phyloP scores from a whole-genome alignment of 2,113 vertebrate genomes.

The Amphiprion ocellaris region DNA sequence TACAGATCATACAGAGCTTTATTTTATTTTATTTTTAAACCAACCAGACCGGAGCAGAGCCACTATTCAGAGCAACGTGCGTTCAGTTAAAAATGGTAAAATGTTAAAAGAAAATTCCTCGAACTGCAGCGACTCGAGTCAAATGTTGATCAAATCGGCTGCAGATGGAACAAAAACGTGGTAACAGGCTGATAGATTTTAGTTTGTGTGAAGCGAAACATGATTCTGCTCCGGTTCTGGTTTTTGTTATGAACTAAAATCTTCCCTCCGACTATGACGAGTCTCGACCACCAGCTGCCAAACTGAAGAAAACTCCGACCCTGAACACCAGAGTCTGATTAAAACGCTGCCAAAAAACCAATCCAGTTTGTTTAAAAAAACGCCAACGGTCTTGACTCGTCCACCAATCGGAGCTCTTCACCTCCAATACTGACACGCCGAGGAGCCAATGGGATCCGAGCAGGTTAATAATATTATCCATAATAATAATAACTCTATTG shows the following conservation, averaged over 20 bases:
- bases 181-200: background rate
- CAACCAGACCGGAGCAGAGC: constrained; percentile 39
- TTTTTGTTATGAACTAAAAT: constrained; percentile 37
- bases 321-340: constrained; percentile 14
- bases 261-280: constrained; percentile 5
- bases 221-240: constrained; percentile 27
- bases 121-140: background rate
- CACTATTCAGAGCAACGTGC: background rate
- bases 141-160: background rate
- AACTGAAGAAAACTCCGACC: background rate
- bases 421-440: constrained; percentile 71
- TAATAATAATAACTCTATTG: constrained; percentile 47
- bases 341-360: background rate
- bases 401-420: constrained; percentile 71
- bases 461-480: constrained; percentile 40
- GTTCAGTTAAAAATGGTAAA: constrained; percentile 26
- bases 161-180: background rate
- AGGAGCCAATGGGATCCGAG: constrained; percentile 68
- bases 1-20: constrained; percentile 49
- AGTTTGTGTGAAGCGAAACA: too few relatives aligned
- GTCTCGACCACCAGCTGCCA: constrained; percentile 25
- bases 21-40: background rate
- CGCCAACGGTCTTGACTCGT: constrained; percentile 30
- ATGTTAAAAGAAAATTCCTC: background rate
- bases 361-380: constrained; percentile 7